Evolutionary conservation across 2,797 vertebrate genomes (phyloP).

Genomic region (Sternotherus odoratus): DNA sequence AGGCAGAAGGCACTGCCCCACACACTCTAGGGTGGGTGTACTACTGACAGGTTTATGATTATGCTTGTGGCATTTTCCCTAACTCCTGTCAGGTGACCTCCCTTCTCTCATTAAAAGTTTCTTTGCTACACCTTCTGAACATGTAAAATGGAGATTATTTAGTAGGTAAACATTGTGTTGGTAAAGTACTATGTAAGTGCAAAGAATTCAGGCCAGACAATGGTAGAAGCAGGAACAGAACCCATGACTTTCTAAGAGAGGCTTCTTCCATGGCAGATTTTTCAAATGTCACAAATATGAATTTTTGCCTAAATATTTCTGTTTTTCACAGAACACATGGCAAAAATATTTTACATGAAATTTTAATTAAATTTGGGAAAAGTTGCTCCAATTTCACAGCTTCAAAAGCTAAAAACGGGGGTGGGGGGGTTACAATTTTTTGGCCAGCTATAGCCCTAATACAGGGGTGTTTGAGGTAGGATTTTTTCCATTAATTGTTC

Average conservation of each 20-base stretch:
- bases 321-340: background rate
- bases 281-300: background rate
- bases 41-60: too few relatives aligned
- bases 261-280: background rate
- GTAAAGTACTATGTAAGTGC: background rate
- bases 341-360: conserved; percentile 20
- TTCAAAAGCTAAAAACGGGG: background rate
- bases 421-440: too few relatives aligned
- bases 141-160: background rate
- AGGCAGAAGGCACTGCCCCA: too few relatives aligned
- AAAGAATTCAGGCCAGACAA: background rate
- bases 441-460: background rate
- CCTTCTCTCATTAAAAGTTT: too few relatives aligned
- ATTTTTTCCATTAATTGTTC: background rate
- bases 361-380: background rate
- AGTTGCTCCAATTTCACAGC: background rate
- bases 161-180: background rate
- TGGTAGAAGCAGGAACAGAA: background rate
- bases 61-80: too few relatives aligned
- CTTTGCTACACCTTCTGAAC: too few relatives aligned
- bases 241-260: background rate
- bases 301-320: background rate
- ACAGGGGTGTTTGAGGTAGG: background rate
- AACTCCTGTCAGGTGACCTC: too few relatives aligned
- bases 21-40: too few relatives aligned